Conservation (phyloP, 1,140 invertebrate genomes). For the Galleria mellonella region DNA sequence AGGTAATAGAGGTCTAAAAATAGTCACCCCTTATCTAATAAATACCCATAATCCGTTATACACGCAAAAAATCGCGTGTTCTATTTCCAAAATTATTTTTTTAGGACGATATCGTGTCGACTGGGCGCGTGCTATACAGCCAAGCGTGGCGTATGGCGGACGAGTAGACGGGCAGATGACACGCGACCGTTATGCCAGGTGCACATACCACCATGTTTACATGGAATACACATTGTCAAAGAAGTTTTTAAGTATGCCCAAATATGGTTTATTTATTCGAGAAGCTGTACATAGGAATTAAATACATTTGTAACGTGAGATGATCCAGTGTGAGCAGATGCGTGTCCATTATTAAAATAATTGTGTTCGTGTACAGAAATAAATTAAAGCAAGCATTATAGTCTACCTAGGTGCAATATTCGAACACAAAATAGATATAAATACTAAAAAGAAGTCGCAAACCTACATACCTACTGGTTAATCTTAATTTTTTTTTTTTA, state of each 20-base stretch:
- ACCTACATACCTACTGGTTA: no score
- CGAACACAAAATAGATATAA: no score
- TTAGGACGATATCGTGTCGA: background rate
- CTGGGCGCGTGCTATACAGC: constrained; percentile 47
- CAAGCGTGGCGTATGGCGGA: constrained; percentile 59
- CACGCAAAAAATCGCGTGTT: background rate
- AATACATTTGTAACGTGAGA: no score
- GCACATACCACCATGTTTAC: constrained; percentile 19
- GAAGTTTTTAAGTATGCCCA: constrained; percentile 1
- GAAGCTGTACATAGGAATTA: constrained; percentile 6
- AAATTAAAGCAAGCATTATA: no score
- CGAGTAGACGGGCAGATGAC: constrained; percentile 62
- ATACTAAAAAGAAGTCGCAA: no score
- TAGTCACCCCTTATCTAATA: no score
- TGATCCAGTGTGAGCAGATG: no score
- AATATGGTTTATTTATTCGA: background rate
- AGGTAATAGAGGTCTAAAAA: no score
- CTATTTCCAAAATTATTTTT: constrained; percentile 6
- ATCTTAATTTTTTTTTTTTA: no score
- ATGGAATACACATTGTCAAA: constrained; percentile 2
- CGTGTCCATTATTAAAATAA: no score
- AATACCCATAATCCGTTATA: background rate
- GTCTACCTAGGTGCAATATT: no score
- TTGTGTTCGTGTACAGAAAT: no score
- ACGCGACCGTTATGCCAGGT: constrained; percentile 70